These are phyloP conservation scores for Piaya cayana DNA, from an alignment of 2,113 vertebrate genomes.

Conservation along the genomic window DNA sequence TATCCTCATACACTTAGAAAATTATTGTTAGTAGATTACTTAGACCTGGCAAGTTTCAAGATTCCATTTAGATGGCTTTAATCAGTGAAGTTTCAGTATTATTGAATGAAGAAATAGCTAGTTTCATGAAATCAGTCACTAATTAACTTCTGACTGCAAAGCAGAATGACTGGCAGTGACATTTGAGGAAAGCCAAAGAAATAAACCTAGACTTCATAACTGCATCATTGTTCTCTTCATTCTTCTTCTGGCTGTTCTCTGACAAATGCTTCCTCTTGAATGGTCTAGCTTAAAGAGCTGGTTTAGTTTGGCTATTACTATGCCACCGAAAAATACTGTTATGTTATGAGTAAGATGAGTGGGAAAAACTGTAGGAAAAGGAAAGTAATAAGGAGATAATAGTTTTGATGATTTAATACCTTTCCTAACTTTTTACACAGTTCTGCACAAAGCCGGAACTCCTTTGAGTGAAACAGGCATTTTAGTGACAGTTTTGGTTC, in stretches of 20 bases:
- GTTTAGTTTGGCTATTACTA: background rate
- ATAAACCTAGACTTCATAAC: background rate
- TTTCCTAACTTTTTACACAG: slow-evolving; percentile 79
- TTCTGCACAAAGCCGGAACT: slow-evolving; percentile 79
- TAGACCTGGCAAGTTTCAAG: background rate
- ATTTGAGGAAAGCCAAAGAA: background rate
- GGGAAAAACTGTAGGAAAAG: background rate
- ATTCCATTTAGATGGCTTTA: background rate
- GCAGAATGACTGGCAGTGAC: background rate
- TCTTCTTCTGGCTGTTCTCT: background rate
- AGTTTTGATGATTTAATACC: slow-evolving; percentile 57
- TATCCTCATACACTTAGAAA: background rate
- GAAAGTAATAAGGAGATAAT: background rate
- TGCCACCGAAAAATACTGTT: background rate
- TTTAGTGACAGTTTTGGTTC: slow-evolving; percentile 80
- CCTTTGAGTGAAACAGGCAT: slow-evolving; percentile 78
- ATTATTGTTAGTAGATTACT: background rate
- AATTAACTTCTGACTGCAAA: background rate
- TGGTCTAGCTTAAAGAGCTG: background rate
- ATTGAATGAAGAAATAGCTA: background rate
- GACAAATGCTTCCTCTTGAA: background rate
- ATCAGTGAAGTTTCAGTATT: background rate
- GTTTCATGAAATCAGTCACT: background rate
- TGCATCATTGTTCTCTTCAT: background rate
- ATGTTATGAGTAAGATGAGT: background rate